These are phyloP conservation scores for Drosophila robusta DNA, from an alignment of 2,888 invertebrate species.

Conservation along the genomic window DNA sequence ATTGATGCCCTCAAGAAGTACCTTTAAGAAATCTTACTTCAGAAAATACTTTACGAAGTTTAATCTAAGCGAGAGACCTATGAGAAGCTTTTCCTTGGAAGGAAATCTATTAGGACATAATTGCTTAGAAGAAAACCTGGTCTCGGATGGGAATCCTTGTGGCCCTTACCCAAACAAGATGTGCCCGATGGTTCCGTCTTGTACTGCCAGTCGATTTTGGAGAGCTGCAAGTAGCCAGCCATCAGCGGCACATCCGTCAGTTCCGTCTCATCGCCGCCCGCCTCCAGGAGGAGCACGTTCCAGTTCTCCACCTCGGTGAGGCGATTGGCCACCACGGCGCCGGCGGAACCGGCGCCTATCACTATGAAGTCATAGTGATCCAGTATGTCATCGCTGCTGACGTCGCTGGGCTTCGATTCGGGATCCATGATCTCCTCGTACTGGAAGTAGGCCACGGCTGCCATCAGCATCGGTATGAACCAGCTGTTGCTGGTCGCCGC, in stretches of 20 bases:
- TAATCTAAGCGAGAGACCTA: too few species aligned
- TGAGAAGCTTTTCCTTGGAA: background rate
- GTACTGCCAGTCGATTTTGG: conserved; percentile 96
- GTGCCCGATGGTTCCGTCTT: conserved; percentile 95
- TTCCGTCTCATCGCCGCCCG: conserved; percentile 96
- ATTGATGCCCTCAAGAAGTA: background rate
- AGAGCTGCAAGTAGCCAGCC: conserved; percentile 94
- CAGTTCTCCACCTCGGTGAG: conserved; percentile 92
- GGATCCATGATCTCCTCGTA: conserved; percentile 94
- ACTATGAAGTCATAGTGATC: conserved; percentile 93
- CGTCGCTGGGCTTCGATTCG: conserved; percentile 91
- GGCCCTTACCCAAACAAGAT: conserved; percentile 90
- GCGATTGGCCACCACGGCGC: conserved; percentile 94
- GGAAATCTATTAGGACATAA: background rate
- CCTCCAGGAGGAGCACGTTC: conserved; percentile 93
- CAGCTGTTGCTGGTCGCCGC: conserved; percentile 90
- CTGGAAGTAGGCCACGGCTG: conserved; percentile 94
- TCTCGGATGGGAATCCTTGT: too few species aligned
- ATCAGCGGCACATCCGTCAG: conserved; percentile 95
- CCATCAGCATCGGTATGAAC: conserved; percentile 93
- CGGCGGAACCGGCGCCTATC: conserved; percentile 94
- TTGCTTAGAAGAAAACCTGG: background rate
- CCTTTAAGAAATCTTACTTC: background rate
- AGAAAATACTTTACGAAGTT: background rate
- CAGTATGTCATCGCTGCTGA: conserved; percentile 88